Percentiles rank a stretch among this genome's conserved stretches.
These are phyloP conservation scores for Danaus chrysippus DNA, from an alignment of 2,888 invertebrate species.

Conservation along the genomic window DNA sequence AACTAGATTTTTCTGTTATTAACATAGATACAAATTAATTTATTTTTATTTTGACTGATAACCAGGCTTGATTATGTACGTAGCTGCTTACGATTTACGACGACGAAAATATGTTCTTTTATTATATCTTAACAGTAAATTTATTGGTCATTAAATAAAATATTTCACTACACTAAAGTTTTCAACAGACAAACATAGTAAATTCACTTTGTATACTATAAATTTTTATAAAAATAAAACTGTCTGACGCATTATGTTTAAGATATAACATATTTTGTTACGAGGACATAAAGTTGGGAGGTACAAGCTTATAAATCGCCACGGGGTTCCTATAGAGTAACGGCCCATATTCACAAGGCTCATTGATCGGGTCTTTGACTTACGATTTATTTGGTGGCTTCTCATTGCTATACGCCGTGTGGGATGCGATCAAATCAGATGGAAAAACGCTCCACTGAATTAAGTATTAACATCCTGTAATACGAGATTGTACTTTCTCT, in stretches of 20 bases:
- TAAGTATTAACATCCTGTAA: slow-evolving; percentile 30
- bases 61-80: no score
- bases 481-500: slow-evolving; percentile 1
- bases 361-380: slow-evolving; percentile 28
- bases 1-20: no score
- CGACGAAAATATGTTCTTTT: no score
- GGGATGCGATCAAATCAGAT: slow-evolving; percentile 63
- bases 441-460: slow-evolving; percentile 42
- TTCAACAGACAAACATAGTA: no score
- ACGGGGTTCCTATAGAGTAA: slow-evolving; percentile 18
- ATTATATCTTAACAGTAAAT: no score
- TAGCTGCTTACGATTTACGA: no score
- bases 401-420: slow-evolving; percentile 43
- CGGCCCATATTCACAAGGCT: slow-evolving; percentile 23
- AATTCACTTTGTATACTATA: no score
- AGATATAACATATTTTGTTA: not conserved
- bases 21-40: no score
- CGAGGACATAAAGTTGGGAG: slow-evolving; percentile 14
- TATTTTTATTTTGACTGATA: no score
- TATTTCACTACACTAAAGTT: no score
- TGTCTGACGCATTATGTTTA: not conserved
- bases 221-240: not conserved
- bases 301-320: slow-evolving; percentile 19
- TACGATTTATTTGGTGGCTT: slow-evolving; percentile 44
- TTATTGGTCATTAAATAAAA: no score